Evolutionary conservation across 2,888 invertebrate species (phyloP).

Genomic region (Andricus curvator): DNA sequence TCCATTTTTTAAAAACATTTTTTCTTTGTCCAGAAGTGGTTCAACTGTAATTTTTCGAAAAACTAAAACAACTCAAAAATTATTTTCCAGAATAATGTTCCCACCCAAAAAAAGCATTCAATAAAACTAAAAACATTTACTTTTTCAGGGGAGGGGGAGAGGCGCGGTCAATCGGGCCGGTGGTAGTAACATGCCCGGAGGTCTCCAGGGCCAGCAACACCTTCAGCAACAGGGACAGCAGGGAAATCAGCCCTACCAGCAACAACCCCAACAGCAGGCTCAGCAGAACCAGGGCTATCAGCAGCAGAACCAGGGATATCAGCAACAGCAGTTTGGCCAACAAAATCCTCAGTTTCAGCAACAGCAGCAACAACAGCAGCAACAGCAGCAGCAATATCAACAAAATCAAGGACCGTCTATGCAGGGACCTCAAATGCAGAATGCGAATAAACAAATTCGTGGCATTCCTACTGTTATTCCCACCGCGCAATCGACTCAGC

Average conservation of each 20-base stretch:
- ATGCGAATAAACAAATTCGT: slow-evolving; percentile 70
- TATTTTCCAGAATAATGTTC: background rate
- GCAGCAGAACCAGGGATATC: slow-evolving; percentile 62
- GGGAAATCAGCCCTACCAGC: slow-evolving; percentile 52
- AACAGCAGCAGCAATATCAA: slow-evolving; percentile 71
- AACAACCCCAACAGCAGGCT: slow-evolving; percentile 61
- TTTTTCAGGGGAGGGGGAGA: slow-evolving; percentile 82
- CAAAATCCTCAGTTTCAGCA: slow-evolving; percentile 60
- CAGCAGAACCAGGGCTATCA: slow-evolving; percentile 63
- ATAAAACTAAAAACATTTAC: background rate
- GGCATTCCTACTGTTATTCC: slow-evolving; percentile 79
- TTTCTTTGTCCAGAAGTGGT: too few relatives aligned
- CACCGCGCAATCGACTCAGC: slow-evolving; percentile 60
- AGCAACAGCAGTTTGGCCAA: slow-evolving; percentile 65
- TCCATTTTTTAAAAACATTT: too few relatives aligned
- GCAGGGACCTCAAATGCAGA: slow-evolving; percentile 58
- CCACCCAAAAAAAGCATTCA: background rate
- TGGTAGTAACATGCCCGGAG: slow-evolving; percentile 84
- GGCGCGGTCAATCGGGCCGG: slow-evolving; percentile 81
- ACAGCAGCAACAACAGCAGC: slow-evolving; percentile 66
- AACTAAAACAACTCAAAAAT: background rate
- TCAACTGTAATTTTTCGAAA: too few relatives aligned
- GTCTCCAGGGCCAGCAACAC: slow-evolving; percentile 74
- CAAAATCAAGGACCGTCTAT: slow-evolving; percentile 68
- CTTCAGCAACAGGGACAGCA: slow-evolving; percentile 69